These are phyloP conservation scores for Rhingia rostrata DNA, from an alignment of 2,888 invertebrate genomes.

Conservation along the genomic window DNA sequence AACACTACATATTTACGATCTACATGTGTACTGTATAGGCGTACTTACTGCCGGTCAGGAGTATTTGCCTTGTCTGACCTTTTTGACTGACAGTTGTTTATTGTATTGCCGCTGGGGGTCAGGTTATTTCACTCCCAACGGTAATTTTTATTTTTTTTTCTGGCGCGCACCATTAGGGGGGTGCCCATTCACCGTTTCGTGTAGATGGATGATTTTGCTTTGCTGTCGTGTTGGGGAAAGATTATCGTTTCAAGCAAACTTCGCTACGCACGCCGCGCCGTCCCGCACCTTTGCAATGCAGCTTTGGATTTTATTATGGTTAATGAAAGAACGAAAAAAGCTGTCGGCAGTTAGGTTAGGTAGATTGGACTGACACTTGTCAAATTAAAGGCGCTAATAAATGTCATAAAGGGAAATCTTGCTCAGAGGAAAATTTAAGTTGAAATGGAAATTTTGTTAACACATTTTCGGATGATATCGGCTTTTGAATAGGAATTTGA, in stretches of 20 bases:
- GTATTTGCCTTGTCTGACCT: constrained; percentile 2
- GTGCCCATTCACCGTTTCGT: neutral
- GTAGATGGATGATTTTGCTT: constrained; percentile 34
- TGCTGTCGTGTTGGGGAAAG: constrained; percentile 32
- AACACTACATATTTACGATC: neutral
- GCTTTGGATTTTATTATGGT: constrained; percentile 27
- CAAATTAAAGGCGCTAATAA: constrained; percentile 7
- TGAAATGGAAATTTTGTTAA: neutral
- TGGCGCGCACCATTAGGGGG: constrained; percentile 12
- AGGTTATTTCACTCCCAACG: constrained; percentile 5
- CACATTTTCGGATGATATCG: neutral
- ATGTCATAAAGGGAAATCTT: constrained; percentile 20
- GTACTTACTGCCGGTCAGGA: neutral
- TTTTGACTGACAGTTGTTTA: constrained; percentile 39
- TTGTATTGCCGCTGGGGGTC: neutral
- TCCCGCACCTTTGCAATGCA: neutral
- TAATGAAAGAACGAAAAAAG: constrained; percentile 3
- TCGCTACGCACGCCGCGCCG: too few species aligned
- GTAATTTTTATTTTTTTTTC: constrained; percentile 20
- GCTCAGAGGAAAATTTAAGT: neutral
- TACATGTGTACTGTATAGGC: constrained; percentile 14
- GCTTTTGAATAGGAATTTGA: too few species aligned
- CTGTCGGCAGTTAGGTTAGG: neutral
- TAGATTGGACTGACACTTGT: constrained; percentile 1
- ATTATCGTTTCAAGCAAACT: constrained; percentile 19